Evolutionary conservation across 2,888 invertebrate genomes (phyloP).

Genomic region (Macrosoma leucophasiata): DNA sequence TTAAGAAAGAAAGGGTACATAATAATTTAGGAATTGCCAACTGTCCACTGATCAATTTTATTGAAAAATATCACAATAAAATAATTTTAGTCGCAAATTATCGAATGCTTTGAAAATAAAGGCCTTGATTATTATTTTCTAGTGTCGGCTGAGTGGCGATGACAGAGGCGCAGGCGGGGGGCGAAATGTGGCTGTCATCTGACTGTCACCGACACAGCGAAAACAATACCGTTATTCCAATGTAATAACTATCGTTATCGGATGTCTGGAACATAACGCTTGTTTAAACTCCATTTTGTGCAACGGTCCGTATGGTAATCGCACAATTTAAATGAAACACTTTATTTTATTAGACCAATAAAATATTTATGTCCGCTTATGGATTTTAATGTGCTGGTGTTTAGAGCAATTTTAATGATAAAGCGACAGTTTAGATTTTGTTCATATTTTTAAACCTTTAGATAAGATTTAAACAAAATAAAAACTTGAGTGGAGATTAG

Average conservation of each 20-base stretch:
- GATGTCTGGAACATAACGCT: constrained; percentile 52
- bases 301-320: constrained; percentile 10
- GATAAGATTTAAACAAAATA: no score
- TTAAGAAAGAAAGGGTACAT: no score
- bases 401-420: constrained; percentile 1
- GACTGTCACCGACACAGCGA: constrained; percentile 47
- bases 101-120: constrained; percentile 10
- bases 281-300: constrained; percentile 44
- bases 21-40: no score
- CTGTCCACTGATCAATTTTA: no score
- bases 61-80: no score
- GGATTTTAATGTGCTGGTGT: not conserved
- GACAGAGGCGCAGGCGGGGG: constrained; percentile 56
- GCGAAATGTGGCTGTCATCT: constrained; percentile 51
- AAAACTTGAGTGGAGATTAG: no score
- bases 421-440: no score
- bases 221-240: constrained; percentile 60
- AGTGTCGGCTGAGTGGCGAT: constrained; percentile 43
- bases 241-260: constrained; percentile 60
- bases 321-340: not conserved
- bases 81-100: no score
- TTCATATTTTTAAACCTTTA: no score
- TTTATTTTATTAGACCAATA: no score
- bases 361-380: not conserved
- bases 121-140: constrained; percentile 19